Evolutionary conservation across 2,113 vertebrate genomes (phyloP), one percentile per base, ranked within the genome.

Genomic region (Megalops atlanticus): DNA sequence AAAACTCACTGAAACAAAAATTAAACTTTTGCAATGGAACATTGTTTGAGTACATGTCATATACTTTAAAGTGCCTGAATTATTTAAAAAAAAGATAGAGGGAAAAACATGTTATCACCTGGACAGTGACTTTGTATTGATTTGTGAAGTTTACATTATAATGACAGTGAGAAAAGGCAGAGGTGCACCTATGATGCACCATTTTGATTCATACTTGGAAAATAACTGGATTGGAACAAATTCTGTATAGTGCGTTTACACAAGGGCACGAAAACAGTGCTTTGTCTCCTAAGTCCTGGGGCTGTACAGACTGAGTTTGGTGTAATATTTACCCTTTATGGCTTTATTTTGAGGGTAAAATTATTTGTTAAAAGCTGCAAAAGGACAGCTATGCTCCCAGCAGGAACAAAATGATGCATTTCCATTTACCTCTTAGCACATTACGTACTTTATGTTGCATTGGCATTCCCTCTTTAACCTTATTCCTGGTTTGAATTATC

Each of bases 271-370:
- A 64, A 31, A 64, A 64, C n/a, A 31, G n/a, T 2, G 58, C 58
- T 64, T 64, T 64, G n/a, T n/a, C 31, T 31, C n/a, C 3, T 64
- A n/a, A 64, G 58, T 31, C 58, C 31, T 64, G 4, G 31, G 58
- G 58, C 58, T 64, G 18, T 8, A 8, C 58, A 64, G 24, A 64
- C 58, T 64, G 54, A 27, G 24, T 31, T 64, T 64, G n/a, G n/a
- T 27, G 24, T 64, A 64, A 64, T 64, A n/a, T 64, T 64, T 64
- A 64, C 58, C 58, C n/a, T 27, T 64, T n/a, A 64, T 64, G 31
- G 31, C 24, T 10, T 64, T 64, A 10, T 64, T 64, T 64, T n/a
- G 31, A n/a, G 58, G 58, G 58, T n/a, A 31, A n/a, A 64, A 27
- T 24, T 8, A 64, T 64, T 24, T 64, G 11, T 24, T 64, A n/a